These are phyloP conservation scores for Ceratosolen fusciceps DNA, from an alignment of 1,140 invertebrate species.

Conservation along the genomic window DNA sequence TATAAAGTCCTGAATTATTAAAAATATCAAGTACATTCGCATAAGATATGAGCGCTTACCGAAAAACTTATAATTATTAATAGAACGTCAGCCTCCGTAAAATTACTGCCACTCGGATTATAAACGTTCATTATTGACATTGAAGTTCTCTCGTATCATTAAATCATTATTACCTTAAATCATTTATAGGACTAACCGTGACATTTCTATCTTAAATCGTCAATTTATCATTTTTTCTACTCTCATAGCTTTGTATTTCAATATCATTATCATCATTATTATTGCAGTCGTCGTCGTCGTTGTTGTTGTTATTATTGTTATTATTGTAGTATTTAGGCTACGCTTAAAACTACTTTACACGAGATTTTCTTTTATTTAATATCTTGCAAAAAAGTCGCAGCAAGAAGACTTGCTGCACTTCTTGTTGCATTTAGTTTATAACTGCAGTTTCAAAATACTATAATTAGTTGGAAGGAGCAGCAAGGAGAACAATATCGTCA, in stretches of 20 bases:
- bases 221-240: too few species aligned
- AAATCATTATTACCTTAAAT: too few species aligned
- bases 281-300: background rate
- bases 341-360: background rate
- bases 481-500: background rate
- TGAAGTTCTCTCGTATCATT: too few species aligned
- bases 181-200: too few species aligned
- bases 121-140: too few species aligned
- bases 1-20: background rate
- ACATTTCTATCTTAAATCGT: too few species aligned
- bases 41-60: too few species aligned
- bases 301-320: background rate
- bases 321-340: slow-evolving; percentile 3
- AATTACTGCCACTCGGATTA: too few species aligned
- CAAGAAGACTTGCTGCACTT: background rate
- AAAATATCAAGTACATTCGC: background rate
- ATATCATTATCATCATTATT: too few species aligned
- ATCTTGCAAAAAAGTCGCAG: background rate
- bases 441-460: background rate
- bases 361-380: slow-evolving; percentile 25
- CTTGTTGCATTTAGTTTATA: too few species aligned
- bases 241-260: too few species aligned
- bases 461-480: background rate
- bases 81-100: background rate
- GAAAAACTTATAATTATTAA: background rate